Evolutionary conservation across 2,888 invertebrate species (phyloP).

Genomic region (Pammene fasciana): DNA sequence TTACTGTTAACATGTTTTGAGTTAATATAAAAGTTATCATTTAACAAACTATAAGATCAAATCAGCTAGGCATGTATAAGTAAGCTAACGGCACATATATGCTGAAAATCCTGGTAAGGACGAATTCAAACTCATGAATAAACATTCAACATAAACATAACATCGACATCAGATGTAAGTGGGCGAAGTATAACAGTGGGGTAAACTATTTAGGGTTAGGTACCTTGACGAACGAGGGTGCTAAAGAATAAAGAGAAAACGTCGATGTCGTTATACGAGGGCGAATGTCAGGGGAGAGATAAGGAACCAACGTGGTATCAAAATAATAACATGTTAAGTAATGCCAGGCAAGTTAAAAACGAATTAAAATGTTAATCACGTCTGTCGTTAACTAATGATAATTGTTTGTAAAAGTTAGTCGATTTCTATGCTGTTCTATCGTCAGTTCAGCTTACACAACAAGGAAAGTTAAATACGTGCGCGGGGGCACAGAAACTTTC

Average conservation of each 20-base stretch:
- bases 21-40: slow-evolving; percentile 4
- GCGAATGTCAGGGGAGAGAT: slow-evolving; percentile 40
- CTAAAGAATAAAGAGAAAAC: slow-evolving; percentile 69
- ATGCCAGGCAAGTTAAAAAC: slow-evolving; percentile 45
- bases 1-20: slow-evolving; percentile 13
- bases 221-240: slow-evolving; percentile 73
- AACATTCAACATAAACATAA: slow-evolving; percentile 50
- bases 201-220: slow-evolving; percentile 68
- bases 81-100: slow-evolving; percentile 1
- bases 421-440: slow-evolving; percentile 79
- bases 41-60: not conserved
- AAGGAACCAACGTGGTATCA: slow-evolving; percentile 27
- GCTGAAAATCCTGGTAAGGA: slow-evolving; percentile 4
- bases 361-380: slow-evolving; percentile 50
- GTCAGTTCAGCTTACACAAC: slow-evolving; percentile 80
- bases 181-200: slow-evolving; percentile 58
- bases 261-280: slow-evolving; percentile 65
- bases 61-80: not conserved
- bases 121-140: slow-evolving; percentile 16
- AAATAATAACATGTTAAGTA: slow-evolving; percentile 39
- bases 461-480: slow-evolving; percentile 80
- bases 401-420: slow-evolving; percentile 69
- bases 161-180: slow-evolving; percentile 48
- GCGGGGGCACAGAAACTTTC: slow-evolving; percentile 77
- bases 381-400: slow-evolving; percentile 58